These are phyloP conservation scores for Coronaproctus castanopsis DNA, from an alignment of 2,888 invertebrate genomes.

Conservation along the genomic window DNA sequence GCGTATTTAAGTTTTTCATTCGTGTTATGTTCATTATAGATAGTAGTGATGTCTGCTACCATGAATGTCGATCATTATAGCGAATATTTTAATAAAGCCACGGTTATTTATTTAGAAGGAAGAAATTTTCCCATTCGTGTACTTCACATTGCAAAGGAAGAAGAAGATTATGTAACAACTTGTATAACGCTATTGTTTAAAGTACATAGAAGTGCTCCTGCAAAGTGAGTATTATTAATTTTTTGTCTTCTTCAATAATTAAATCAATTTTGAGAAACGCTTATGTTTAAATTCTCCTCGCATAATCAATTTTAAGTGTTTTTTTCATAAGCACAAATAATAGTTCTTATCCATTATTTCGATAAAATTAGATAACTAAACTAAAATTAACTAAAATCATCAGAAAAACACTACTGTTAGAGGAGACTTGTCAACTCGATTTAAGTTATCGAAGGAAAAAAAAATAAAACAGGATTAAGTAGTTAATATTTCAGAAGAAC, in stretches of 20 bases:
- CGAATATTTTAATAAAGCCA: conserved; percentile 66
- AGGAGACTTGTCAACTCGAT: too few species aligned
- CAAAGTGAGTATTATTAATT: conserved; percentile 39
- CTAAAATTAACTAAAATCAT: too few species aligned
- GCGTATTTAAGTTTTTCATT: conserved; percentile 5
- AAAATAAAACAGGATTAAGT: too few species aligned
- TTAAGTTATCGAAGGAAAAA: too few species aligned
- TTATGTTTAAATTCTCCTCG: too few species aligned
- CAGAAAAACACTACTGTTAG: too few species aligned
- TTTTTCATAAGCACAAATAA: too few species aligned
- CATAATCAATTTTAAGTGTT: too few species aligned
- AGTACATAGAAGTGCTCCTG: conserved; percentile 59
- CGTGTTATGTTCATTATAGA: conserved; percentile 28
- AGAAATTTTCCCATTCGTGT: conserved; percentile 62
- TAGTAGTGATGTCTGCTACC: conserved; percentile 84
- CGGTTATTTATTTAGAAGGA: conserved; percentile 75
- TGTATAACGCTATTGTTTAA: conserved; percentile 73
- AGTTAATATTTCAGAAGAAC: too few species aligned
- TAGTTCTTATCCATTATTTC: too few species aligned
- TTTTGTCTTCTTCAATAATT: not conserved
- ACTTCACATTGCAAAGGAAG: conserved; percentile 44
- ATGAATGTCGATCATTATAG: conserved; percentile 90
- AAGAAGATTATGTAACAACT: conserved; percentile 67
- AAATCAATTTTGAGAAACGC: too few species aligned
- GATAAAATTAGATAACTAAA: too few species aligned